These are phyloP conservation scores for Psilopsiagon aymara DNA, from an alignment of 2,113 vertebrate genomes.

Conservation along the genomic window DNA sequence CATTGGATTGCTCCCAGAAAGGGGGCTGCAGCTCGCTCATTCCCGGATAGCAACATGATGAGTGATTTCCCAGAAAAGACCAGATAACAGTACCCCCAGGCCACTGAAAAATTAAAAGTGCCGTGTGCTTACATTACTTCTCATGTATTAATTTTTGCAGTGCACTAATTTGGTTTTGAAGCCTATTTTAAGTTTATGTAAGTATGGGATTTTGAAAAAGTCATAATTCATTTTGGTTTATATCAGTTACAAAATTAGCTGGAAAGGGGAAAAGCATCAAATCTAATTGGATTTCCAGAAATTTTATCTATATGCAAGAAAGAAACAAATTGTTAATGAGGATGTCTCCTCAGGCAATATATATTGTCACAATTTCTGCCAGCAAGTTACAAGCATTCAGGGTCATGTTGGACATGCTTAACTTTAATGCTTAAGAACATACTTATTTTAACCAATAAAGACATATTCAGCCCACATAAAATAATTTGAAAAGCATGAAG, in stretches of 20 bases:
- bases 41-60: slow-evolving; percentile 75
- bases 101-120: slow-evolving; percentile 77
- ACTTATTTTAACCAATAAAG: slow-evolving; percentile 29
- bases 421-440: slow-evolving; percentile 25
- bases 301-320: slow-evolving; percentile 31
- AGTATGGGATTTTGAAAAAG: slow-evolving; percentile 13
- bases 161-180: slow-evolving; percentile 41
- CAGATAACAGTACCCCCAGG: slow-evolving; percentile 75
- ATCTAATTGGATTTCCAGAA: slow-evolving; percentile 22
- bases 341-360: slow-evolving; percentile 36
- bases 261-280: slow-evolving; percentile 34
- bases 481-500: neutral
- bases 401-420: slow-evolving; percentile 28
- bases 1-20: slow-evolving; percentile 82
- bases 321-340: slow-evolving; percentile 48
- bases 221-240: slow-evolving; percentile 26
- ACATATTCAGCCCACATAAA: slow-evolving; percentile 43
- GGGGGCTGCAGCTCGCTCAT: slow-evolving; percentile 61
- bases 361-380: slow-evolving; percentile 35
- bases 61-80: slow-evolving; percentile 81
- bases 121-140: slow-evolving; percentile 70
- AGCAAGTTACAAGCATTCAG: slow-evolving; percentile 42
- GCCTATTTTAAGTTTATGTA: slow-evolving; percentile 53
- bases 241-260: slow-evolving; percentile 52
- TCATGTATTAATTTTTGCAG: slow-evolving; percentile 69